Evolutionary conservation across 2,113 vertebrate genomes (phyloP), one percentile per base, ranked within the genome.

Genomic region (Calyptommatus sinebrachiatus): DNA sequence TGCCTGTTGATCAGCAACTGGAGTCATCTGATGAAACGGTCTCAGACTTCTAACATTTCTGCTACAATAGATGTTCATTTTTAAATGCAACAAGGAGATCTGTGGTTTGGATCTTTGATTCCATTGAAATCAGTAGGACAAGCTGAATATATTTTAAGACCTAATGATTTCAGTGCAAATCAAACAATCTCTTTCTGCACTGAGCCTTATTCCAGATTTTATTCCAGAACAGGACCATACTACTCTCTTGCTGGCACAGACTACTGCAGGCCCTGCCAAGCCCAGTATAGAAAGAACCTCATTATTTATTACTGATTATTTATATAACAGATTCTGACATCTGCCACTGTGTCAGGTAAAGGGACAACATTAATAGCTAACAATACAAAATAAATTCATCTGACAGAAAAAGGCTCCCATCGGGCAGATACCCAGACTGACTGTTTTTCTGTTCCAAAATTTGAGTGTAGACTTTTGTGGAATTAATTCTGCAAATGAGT

Each of bases 361-460:
- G n/a, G 79, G 73, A 78, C 83, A 69, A 46, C 48, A 46, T 35
- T 45, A 70, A 61, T 70, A 48, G 62, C 88, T 78, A 88, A 28
- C 29, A 69, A 45, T 87, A 71, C 79, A 79, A 88, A 70, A 80
- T 75, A 77, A 31, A 45, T 46, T 21, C 85, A 92, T 88, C 76
- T 86, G 88, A 88, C 89, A 70, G 84, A 88, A 90, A 87, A 87
- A 73, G 87, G n/a, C 82, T 86, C 57, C 82, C 79, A 81, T 53
- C 41, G 63, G 66, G 10, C 35, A 6, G 83, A 7, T 70, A 77
- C 24, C 77, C 68, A 53, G 61, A 24, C 14, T 50, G 28, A 63
- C 28, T 26, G 11, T 28, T 53, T n/a, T 90, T 79, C 79, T 1
- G 50, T 60, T 84, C 72, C 24, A 71, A 46, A 82, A 81, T 20